Percentiles rank a stretch among this genome's conserved stretches.
Conservation (phyloP, 2,113 vertebrate species). For the Catagonus wagneri region DNA sequence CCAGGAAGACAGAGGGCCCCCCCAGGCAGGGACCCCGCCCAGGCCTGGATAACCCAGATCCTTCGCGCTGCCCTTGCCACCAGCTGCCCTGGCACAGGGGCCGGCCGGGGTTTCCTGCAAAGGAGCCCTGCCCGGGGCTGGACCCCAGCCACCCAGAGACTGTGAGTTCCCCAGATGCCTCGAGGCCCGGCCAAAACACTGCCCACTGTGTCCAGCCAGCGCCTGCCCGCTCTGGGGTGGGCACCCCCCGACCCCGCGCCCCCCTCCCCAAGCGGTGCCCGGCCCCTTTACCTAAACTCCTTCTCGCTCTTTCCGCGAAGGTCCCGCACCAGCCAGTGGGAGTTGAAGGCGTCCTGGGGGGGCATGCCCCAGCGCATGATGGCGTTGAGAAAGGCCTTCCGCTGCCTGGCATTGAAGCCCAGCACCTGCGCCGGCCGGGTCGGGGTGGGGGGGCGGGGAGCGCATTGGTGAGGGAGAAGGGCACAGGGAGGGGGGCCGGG, state of each 20-base stretch:
- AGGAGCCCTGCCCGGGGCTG: neutral
- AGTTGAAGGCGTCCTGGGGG: constrained; percentile 98
- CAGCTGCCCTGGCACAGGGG: neutral
- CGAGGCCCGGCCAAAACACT: neutral
- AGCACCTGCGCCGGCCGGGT: constrained; percentile 89
- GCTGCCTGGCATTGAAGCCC: constrained; percentile 97
- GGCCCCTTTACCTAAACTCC: constrained; percentile 92
- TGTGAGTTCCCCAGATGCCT: rapidly evolving
- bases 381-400: constrained; percentile 98
- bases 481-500: neutral
- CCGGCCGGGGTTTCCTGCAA: neutral
- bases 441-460: neutral
- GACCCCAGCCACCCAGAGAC: neutral
- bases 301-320: constrained; percentile 97
- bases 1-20: no score
- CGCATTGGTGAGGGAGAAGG: neutral
- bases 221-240: rapidly evolving
- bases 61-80: rapidly evolving
- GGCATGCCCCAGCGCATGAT: constrained; percentile 99
- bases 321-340: constrained; percentile 98
- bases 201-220: rapidly evolving
- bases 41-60: neutral
- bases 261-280: neutral
- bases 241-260: no score
- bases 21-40: no score